Conservation (phyloP, 2,797 vertebrate genomes). For the Poecilia wingei region DNA sequence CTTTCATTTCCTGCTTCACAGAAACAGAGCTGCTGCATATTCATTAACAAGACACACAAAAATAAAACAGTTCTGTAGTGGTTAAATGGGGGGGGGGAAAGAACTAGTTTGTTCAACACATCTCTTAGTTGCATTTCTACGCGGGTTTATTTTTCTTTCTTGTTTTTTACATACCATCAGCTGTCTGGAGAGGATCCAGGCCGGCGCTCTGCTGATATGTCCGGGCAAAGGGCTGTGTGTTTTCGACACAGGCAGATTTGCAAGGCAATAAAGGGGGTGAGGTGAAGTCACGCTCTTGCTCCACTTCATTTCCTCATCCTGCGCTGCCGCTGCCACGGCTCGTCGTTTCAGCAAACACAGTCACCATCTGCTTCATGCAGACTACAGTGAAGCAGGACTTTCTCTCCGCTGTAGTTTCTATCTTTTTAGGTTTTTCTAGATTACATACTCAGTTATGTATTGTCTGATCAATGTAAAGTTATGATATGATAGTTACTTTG, state of each 20-base stretch:
- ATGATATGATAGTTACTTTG: neutral
- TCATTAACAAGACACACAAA: neutral
- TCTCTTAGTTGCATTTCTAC: neutral
- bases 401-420: neutral
- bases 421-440: neutral
- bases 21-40: neutral
- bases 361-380: neutral
- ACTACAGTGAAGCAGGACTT: neutral
- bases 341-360: conserved; percentile 25
- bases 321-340: conserved; percentile 39
- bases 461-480: neutral
- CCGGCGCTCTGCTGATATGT: conserved; percentile 44
- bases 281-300: conserved; percentile 54
- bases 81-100: too few species aligned
- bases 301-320: conserved; percentile 68
- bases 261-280: conserved; percentile 64
- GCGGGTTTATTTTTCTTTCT: neutral
- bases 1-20: conserved; percentile 42
- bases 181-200: conserved; percentile 46
- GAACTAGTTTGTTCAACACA: neutral
- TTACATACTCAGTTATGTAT: neutral
- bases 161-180: conserved; percentile 57
- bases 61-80: neutral
- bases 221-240: conserved; percentile 70
- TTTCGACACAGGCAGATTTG: conserved; percentile 54